Evolutionary conservation across 2,113 vertebrate species (phyloP), one percentile per base, ranked within the genome.

Genomic region (Boleophthalmus pectinirostris): DNA sequence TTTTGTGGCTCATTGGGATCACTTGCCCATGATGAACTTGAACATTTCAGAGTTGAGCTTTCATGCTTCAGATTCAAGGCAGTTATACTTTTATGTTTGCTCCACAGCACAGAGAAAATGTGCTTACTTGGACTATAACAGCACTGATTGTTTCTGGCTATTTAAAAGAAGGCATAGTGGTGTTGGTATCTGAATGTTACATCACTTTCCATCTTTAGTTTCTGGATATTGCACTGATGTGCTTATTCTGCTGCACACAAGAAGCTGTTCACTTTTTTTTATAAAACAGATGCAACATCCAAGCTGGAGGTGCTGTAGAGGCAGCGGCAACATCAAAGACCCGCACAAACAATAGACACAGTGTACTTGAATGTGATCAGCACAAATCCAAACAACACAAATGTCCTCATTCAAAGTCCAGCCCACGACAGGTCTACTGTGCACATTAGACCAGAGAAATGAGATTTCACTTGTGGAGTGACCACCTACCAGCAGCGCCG

Each of bases 231-330:
- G 49, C 65, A 77, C 54, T 73, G 66, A 80, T 68, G 72, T 70
- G 66, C 69, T 83, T 7, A 25, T 72, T 86, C 68, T 60, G 72
- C 67, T 61, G 60, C 70, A 68, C 69, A 58, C 9, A 70, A 66
- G 54, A 33, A 64, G 13, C 51, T 79, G 46, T 45, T 80, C 20
- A 15, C 53, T 33, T 63, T 72, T 61, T 72, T 60, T 70, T 61
- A 33, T 38, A 24, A 74, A 87, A 81, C 81, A 90, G 81, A 81
- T 81, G 78, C 29, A 80, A 60, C 80, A 83, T 85, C 75, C 71
- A 81, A 76, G 73, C 25, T 60, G 66, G 75, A 77, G 65, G 66
- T 86, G 70, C 78, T 87, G 81, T 83, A 87, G 68, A 85, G 58
- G 69, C 73, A 75, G 78, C 33, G 60, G 35, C 77, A 54, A 64